Evolutionary conservation across 2,797 vertebrate genomes (phyloP).

Genomic region (Holocentrus rufus): DNA sequence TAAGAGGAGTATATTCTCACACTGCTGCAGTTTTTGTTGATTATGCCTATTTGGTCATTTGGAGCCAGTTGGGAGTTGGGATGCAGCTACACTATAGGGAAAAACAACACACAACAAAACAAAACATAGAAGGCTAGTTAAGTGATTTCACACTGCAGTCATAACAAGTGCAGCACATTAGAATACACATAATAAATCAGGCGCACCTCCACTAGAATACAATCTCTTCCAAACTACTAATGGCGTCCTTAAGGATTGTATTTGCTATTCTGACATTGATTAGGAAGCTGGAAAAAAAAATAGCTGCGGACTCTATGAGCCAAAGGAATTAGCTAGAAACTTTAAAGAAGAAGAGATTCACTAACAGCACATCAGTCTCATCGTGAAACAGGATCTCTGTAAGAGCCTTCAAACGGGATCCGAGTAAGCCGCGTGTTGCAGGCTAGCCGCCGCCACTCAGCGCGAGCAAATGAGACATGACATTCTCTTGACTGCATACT

Average conservation of each 20-base stretch:
- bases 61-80: neutral
- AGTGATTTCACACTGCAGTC: neutral
- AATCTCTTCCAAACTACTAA: neutral
- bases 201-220: neutral
- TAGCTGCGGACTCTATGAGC: conserved; percentile 23
- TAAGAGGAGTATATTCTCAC: neutral
- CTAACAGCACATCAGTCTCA: conserved; percentile 43
- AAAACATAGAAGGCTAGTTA: neutral
- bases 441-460: conserved; percentile 60
- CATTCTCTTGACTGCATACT: conserved; percentile 78
- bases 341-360: conserved; percentile 49
- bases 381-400: conserved; percentile 48
- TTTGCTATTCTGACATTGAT: conserved; percentile 35
- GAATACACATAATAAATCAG: conserved; percentile 1
- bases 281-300: conserved; percentile 13
- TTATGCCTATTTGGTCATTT: neutral
- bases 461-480: conserved; percentile 77
- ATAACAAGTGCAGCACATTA: neutral
- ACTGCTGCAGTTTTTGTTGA: neutral
- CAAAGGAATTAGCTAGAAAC: conserved; percentile 48
- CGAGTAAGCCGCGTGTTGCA: conserved; percentile 64
- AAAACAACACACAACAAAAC: neutral
- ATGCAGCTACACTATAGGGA: neutral
- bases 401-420: conserved; percentile 58
- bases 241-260: conserved; percentile 10